phyloP scores from a whole-genome alignment of 2,797 vertebrate genomes.

The Takifugu rubripes region DNA sequence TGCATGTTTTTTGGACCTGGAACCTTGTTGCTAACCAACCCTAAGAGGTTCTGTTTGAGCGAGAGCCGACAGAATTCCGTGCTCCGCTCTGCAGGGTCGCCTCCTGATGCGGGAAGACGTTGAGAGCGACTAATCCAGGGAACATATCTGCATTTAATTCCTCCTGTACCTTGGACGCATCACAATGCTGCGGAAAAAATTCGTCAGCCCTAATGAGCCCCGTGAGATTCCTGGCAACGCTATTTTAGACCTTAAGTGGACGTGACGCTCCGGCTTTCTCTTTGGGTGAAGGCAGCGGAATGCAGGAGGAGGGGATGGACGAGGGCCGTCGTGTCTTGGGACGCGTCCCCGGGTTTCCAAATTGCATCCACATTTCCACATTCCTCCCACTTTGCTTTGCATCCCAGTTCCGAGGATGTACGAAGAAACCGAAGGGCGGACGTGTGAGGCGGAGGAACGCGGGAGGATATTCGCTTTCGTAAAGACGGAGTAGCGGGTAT shows the following conservation, averaged over 20 bases:
- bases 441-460: neutral
- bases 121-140: neutral
- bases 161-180: slow-evolving; percentile 49
- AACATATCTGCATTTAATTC: slow-evolving; percentile 1
- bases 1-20: too few species aligned
- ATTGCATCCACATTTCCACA: slow-evolving; percentile 1
- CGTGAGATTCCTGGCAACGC: slow-evolving; percentile 50
- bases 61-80: too few species aligned
- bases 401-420: neutral
- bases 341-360: neutral
- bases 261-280: slow-evolving; percentile 26
- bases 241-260: slow-evolving; percentile 39
- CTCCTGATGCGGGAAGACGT: neutral
- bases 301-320: slow-evolving; percentile 1
- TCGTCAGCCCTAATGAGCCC: slow-evolving; percentile 56
- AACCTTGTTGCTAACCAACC: too few species aligned
- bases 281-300: slow-evolving; percentile 35
- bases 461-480: too few species aligned
- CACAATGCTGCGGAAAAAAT: slow-evolving; percentile 17
- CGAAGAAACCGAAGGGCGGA: neutral
- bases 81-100: neutral
- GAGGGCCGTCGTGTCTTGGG: neutral
- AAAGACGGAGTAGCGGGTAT: too few species aligned
- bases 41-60: too few species aligned
- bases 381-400: neutral